Evolutionary conservation across 2,888 invertebrate species (phyloP), one percentile per base, ranked within the genome.

Genomic region (Tiliacea aurago): DNA sequence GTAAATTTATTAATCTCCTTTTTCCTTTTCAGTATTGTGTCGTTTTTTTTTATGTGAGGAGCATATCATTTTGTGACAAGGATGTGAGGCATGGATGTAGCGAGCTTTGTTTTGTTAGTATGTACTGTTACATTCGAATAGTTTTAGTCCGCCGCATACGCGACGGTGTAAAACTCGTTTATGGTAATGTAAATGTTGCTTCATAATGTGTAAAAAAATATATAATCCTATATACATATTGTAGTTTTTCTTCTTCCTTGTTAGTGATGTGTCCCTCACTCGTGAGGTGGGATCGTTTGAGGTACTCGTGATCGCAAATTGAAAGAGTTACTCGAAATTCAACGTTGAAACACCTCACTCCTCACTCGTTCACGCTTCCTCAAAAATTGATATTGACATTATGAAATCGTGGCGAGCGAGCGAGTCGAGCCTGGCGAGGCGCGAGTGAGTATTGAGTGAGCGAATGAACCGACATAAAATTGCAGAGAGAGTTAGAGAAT

Each of bases 171-270:
- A 91, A 93, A 95, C 94, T 94, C 92, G 92, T 95, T 95, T 95
- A 95, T 94, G 93, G 92, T 95, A 95, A 95, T 95, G 94, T 96
- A 95, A 96, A 96, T 96, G 96, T 96, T 96, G 96, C 96, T 96
- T 96, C 96, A 96, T 96, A 93, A 95, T 95, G 95, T 96, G 95
- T 96, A 96, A 94, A 94, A 81, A 96, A 96, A 95, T 96, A 95
- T 96, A 96, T 96, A 96, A 96, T 96, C 96, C 94, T 94, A 91
- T 95, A 94, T 93, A 95, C 86, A 90, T 90, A 84, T 84, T 90
- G 91, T 91, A 33, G 91, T 95, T 95, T 95, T 72, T 13, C 37
- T 84, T 74, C 9, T 41, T 13, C n/a, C 49, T 51, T 51, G 3
- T 15, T n/a, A n/a, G n/a, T n/a, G n/a, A n/a, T n/a, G n/a, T n/a